Evolutionary conservation across 2,888 invertebrate species (phyloP).

Genomic region (Lottia scabra): DNA sequence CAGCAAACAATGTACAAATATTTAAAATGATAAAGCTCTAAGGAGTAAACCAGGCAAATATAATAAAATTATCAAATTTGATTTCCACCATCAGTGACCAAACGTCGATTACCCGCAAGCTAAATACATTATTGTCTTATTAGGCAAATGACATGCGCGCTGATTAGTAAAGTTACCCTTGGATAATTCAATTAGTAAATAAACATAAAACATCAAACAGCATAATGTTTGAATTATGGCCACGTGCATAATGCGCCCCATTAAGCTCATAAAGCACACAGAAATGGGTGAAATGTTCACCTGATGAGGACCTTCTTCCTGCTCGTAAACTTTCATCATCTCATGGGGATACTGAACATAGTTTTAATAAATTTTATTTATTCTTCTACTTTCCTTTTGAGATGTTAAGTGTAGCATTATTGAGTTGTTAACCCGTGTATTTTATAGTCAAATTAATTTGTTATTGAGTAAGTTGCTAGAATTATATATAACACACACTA

Average conservation of each 20-base stretch:
- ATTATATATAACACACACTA: no score
- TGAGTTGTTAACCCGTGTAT: no score
- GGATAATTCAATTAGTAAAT: constrained; percentile 23
- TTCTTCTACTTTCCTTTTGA: no score
- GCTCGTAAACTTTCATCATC: no score
- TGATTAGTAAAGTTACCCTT: constrained; percentile 25
- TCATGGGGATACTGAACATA: no score
- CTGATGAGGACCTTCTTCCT: no score
- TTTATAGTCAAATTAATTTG: no score
- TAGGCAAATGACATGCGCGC: constrained; percentile 23
- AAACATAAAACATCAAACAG: constrained; percentile 25
- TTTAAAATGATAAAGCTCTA: constrained; percentile 21
- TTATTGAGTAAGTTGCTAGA: no score
- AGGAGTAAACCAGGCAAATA: constrained; percentile 13
- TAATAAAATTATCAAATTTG: constrained; percentile 27
- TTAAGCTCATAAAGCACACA: not conserved
- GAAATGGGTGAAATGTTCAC: no score
- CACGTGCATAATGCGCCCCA: constrained; percentile 12
- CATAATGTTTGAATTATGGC: constrained; percentile 17
- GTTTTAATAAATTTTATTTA: no score
- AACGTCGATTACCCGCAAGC: constrained; percentile 22
- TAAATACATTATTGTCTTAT: constrained; percentile 29
- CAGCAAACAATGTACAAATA: constrained; percentile 31
- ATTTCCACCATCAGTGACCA: constrained; percentile 27
- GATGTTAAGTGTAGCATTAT: no score